Conservation (phyloP, 1,140 invertebrate species). For the Meloidogyne hapla region DNA sequence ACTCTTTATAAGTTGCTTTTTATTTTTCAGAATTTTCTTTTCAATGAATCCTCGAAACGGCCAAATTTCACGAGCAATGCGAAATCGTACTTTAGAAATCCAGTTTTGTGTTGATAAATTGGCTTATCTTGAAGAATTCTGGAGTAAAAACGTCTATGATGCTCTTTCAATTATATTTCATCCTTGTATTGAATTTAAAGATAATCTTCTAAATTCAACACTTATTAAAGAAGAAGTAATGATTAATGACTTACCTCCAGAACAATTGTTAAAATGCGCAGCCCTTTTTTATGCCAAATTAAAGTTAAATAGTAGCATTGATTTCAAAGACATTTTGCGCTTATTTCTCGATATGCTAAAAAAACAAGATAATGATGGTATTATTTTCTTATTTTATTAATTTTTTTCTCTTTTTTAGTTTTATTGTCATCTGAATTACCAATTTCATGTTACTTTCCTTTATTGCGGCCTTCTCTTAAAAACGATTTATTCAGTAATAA, state of each 20-base stretch:
- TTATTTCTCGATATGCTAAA: neutral
- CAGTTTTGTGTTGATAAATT: conserved; percentile 65
- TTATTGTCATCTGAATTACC: neutral
- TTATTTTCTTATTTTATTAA: neutral
- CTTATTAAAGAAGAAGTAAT: neutral
- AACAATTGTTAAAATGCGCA: neutral
- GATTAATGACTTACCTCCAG: neutral
- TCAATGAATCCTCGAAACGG: conserved; percentile 90
- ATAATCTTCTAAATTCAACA: neutral
- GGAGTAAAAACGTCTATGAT: conserved; percentile 16
- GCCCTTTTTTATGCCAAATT: neutral
- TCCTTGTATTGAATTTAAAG: neutral
- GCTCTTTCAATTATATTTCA: neutral
- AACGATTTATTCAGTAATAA: neutral
- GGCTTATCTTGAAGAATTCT: neutral
- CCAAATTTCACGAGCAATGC: conserved; percentile 94
- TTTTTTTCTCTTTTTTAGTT: neutral
- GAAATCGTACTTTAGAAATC: conserved; percentile 92
- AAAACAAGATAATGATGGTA: neutral
- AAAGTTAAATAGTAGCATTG: neutral
- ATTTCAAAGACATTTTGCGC: neutral
- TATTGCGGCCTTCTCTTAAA: neutral
- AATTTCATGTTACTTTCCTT: neutral
- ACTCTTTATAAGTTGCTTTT: neutral
- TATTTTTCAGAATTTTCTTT: conserved; percentile 76